Percentiles rank a stretch among this genome's conserved stretches.
Evolutionary conservation across 2,888 invertebrate genomes (phyloP).

Genomic region (Lordiphosa fenestrarum): DNA sequence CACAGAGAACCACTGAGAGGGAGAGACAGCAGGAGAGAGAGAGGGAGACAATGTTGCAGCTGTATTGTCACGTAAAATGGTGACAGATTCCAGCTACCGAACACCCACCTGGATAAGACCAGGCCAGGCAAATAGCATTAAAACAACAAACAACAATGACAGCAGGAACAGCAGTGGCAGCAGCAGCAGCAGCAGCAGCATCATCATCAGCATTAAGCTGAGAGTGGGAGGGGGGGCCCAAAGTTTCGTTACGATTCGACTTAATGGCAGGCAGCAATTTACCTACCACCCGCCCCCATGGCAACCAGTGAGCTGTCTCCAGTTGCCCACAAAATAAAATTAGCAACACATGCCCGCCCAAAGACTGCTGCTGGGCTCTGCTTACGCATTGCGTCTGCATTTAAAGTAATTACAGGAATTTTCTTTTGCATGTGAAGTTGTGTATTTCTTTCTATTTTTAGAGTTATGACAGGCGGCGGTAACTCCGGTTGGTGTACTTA

Average conservation of each 20-base stretch:
- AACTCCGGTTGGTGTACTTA: slow-evolving; percentile 25
- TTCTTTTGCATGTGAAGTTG: slow-evolving; percentile 23
- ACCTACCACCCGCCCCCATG: slow-evolving; percentile 35
- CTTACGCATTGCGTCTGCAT: slow-evolving; percentile 28
- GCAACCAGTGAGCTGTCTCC: slow-evolving; percentile 9
- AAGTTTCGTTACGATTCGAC: slow-evolving; percentile 54
- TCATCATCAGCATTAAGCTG: slow-evolving; percentile 32
- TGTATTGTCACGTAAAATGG: slow-evolving; percentile 74
- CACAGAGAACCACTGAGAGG: background rate
- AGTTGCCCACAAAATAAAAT: slow-evolving; percentile 46
- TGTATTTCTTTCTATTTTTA: slow-evolving; percentile 4
- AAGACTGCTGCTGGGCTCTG: slow-evolving; percentile 13
- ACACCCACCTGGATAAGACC: slow-evolving; percentile 24
- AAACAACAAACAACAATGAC: slow-evolving; percentile 41
- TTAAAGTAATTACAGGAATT: slow-evolving; percentile 60
- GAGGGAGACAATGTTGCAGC: slow-evolving; percentile 38
- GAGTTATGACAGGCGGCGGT: slow-evolving; percentile 32
- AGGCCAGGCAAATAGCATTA: slow-evolving; percentile 64
- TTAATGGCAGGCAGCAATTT: slow-evolving; percentile 50
- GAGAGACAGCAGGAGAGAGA: too few species aligned
- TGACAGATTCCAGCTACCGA: slow-evolving; percentile 65
- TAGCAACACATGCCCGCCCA: slow-evolving; percentile 64
- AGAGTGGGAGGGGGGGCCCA: slow-evolving; percentile 10
- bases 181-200: slow-evolving; percentile 7
- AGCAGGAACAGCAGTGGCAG: slow-evolving; percentile 2